phyloP scores from a whole-genome alignment of 2,113 vertebrate species.

The Rhinolophus sinicus region DNA sequence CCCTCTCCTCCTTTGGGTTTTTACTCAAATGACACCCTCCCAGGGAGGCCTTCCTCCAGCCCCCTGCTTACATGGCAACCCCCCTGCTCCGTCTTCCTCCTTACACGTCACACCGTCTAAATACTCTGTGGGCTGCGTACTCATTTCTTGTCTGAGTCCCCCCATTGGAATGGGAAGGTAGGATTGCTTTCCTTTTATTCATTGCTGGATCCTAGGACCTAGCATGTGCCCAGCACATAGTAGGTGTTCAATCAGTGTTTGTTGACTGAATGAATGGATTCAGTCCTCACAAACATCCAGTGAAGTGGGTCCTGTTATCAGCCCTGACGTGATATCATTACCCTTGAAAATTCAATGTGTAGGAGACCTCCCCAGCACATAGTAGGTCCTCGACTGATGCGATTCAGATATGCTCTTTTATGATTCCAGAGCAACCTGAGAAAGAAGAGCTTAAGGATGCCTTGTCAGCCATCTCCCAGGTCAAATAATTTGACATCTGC shows the following conservation, averaged over 20 bases:
- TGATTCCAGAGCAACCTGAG: background rate
- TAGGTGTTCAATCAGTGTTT: background rate
- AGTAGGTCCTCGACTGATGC: background rate
- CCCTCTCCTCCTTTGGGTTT: background rate
- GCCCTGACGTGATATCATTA: background rate
- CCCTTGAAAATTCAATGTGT: background rate
- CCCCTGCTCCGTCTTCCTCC: too few relatives aligned
- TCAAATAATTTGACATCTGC: background rate
- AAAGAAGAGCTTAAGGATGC: background rate
- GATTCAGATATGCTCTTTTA: background rate
- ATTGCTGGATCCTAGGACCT: background rate
- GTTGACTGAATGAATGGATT: background rate
- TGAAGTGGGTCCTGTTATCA: background rate
- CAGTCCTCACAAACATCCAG: background rate
- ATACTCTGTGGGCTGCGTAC: fast-evolving
- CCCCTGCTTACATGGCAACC: background rate
- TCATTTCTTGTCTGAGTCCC: background rate
- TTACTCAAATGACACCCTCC: background rate
- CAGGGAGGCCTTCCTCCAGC: background rate
- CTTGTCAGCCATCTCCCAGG: background rate
- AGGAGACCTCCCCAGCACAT: background rate
- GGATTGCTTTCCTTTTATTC: background rate
- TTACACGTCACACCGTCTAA: background rate
- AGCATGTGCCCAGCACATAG: background rate
- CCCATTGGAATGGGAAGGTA: background rate